Evolutionary conservation across 2,797 vertebrate species (phyloP), one percentile per base, ranked within the genome.

Genomic region (Epinephelus coioides): DNA sequence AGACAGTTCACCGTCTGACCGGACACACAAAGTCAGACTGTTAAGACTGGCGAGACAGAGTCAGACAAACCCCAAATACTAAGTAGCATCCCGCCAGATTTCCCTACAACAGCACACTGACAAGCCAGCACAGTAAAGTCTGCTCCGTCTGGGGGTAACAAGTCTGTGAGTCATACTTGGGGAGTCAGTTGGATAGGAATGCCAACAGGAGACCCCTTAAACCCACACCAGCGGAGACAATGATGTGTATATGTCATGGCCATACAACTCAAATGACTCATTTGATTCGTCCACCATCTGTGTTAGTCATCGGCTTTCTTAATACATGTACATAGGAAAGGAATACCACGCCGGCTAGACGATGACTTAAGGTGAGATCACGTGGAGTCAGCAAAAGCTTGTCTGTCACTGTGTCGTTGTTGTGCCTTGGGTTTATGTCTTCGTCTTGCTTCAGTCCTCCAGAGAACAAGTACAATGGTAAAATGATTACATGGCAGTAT

Each of bases 181-280:
- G 73, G 75, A 91, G 78, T 84, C 77, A 66, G 82, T 70, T 61
- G 79, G 78, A 79, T 21, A 79, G 86, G 82, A 92, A 90, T 85
- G 90, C 90, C 85, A 91, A 92, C 89, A 91, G 87, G 90, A 92
- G 90, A 92, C 82, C 91, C 91, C 89, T 90, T 89, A 93, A 94
- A 93, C 49, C 86, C 85, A 76, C 86, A 84, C 55, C 76, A 84
- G 85, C 49, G 86, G 85, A 88, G 89, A 89, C 85, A 84, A 77
- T 89, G 91, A 91, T 91, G 84, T 86, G 86, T 82, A 53, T 85
- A 85, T 91, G 86, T 90, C 86, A 78, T 79, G 27, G 83, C 86
- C 67, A 49, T 87, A 87, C 88, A 65, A 83, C 71, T 81, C 57
- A 50, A 69, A 83, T 92, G 90, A 94, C 81, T 93, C 91, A 88